Percentiles rank a stretch among this genome's conserved stretches.
phyloP scores from a whole-genome alignment of 1,140 invertebrate genomes.

The Antheraea pernyi region DNA sequence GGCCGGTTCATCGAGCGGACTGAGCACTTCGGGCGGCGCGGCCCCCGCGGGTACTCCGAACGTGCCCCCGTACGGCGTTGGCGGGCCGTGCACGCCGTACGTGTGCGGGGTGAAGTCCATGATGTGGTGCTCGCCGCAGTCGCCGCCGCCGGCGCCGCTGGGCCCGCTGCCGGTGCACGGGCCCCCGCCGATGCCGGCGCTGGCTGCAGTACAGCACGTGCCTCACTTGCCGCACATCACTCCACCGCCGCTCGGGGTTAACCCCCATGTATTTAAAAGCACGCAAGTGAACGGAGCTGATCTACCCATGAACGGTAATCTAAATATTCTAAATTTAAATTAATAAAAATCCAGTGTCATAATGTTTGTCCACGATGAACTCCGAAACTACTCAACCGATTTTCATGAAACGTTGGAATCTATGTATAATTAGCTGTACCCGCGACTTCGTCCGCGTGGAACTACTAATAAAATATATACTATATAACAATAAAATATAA shows the following conservation, averaged over 20 bases:
- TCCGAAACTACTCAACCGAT: too few relatives aligned
- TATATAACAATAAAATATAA: too few relatives aligned
- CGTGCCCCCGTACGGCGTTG: not conserved
- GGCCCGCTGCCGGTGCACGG: conserved; percentile 14
- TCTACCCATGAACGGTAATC: conserved; percentile 80
- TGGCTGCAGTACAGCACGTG: conserved; percentile 6
- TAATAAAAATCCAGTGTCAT: too few relatives aligned
- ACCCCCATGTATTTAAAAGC: conserved; percentile 76
- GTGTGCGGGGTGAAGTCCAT: conserved; percentile 46
- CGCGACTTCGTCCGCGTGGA: too few relatives aligned
- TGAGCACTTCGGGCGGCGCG: not conserved
- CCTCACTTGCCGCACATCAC: conserved; percentile 36
- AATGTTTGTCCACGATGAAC: too few relatives aligned
- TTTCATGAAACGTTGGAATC: too few relatives aligned
- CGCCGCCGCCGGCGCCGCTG: conserved; percentile 20
- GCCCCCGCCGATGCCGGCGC: conserved; percentile 20
- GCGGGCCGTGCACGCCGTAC: conserved; percentile 31
- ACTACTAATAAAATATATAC: too few relatives aligned
- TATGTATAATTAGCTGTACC: too few relatives aligned
- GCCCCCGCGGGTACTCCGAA: not conserved
- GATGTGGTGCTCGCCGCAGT: conserved; percentile 39
- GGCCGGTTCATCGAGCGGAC: too few relatives aligned
- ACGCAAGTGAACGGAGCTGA: conserved; percentile 79
- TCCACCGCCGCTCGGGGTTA: conserved; percentile 58
- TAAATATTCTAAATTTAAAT: not conserved